A percentile compares a stretch with the other conserved stretches of the same genome.
Evolutionary conservation across 2,888 invertebrate species (phyloP).

Genomic region (Tridacna crocea): DNA sequence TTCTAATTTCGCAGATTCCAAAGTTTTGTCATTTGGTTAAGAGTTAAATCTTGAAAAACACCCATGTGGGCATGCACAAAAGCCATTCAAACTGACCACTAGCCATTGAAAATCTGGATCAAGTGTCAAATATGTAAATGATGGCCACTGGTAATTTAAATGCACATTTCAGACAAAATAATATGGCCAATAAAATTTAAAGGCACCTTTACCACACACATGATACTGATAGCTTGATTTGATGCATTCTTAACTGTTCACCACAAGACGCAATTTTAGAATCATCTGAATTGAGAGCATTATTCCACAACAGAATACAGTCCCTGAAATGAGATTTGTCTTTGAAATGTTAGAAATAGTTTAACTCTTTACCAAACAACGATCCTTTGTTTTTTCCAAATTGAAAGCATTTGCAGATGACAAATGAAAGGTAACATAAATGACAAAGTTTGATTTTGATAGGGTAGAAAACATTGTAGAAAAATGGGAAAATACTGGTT

Average conservation of each 20-base stretch:
- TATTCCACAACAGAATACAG: too few relatives aligned
- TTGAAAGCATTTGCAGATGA: too few relatives aligned
- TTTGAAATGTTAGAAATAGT: too few relatives aligned
- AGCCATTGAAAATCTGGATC: conserved; percentile 19
- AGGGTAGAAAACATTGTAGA: too few relatives aligned
- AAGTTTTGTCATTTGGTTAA: too few relatives aligned
- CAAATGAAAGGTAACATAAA: too few relatives aligned
- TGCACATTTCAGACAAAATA: conserved; percentile 9
- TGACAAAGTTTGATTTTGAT: too few relatives aligned
- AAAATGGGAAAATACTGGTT: too few relatives aligned
- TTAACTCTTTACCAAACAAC: neutral
- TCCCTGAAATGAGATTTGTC: too few relatives aligned
- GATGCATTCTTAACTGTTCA: neutral
- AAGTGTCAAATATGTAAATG: conserved; percentile 37
- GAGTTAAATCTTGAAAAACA: conserved; percentile 12
- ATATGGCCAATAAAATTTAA: conserved; percentile 26
- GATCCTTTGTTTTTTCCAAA: too few relatives aligned
- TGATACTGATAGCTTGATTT: neutral
- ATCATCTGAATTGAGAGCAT: too few relatives aligned
- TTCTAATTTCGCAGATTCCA: too few relatives aligned
- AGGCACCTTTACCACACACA: conserved; percentile 22
- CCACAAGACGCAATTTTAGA: neutral
- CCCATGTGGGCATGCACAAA: conserved; percentile 42
- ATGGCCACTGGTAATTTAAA: conserved; percentile 12
- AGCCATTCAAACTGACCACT: conserved; percentile 34